phyloP scores from a whole-genome alignment of 2,113 vertebrate genomes.

The Candoia aspera region DNA sequence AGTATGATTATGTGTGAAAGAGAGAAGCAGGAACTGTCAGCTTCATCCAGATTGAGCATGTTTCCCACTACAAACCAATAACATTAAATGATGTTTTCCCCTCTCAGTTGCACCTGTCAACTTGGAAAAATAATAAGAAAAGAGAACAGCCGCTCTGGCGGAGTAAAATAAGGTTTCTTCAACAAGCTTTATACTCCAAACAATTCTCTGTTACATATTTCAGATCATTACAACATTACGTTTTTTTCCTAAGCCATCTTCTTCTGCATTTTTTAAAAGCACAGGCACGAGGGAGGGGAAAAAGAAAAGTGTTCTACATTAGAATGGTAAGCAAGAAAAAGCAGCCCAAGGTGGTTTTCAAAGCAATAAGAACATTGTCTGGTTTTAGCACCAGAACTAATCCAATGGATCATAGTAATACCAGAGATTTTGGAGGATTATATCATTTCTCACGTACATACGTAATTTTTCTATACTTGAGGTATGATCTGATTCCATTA shows the following conservation, averaged over 20 bases:
- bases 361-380: background rate
- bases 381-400: background rate
- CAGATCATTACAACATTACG: background rate
- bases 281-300: background rate
- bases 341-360: background rate
- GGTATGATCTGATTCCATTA: background rate
- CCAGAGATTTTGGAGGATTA: background rate
- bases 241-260: background rate
- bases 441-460: background rate
- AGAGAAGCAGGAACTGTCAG: constrained; percentile 1
- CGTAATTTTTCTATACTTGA: background rate
- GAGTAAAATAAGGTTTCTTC: background rate
- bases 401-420: too few species aligned
- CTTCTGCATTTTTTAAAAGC: background rate
- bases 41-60: background rate
- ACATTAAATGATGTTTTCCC: background rate
- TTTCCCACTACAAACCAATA: constrained; percentile 16
- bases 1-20: constrained; percentile 7
- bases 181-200: background rate
- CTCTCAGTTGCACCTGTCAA: constrained; percentile 11
- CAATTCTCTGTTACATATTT: constrained; percentile 16
- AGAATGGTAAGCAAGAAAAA: background rate
- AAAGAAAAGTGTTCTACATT: background rate
- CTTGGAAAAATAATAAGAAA: background rate
- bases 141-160: background rate